These are phyloP conservation scores for Myiozetetes cayanensis DNA, from an alignment of 2,113 vertebrate genomes.

Conservation along the genomic window DNA sequence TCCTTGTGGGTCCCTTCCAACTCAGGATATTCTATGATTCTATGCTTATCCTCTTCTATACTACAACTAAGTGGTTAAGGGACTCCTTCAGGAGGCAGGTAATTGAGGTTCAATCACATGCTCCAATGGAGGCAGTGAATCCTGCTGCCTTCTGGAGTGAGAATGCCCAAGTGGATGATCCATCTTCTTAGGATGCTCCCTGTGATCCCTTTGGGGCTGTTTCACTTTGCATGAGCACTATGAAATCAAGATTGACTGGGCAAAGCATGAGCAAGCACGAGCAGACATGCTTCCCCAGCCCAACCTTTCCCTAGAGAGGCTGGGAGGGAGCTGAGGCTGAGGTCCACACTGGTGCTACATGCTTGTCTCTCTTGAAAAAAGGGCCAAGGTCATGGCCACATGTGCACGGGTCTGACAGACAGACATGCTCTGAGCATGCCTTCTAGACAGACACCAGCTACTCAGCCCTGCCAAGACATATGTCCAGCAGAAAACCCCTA, in stretches of 20 bases:
- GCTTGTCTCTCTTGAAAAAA: neutral
- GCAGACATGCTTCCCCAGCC: neutral
- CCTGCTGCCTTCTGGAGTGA: neutral
- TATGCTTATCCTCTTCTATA: neutral
- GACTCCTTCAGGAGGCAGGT: neutral
- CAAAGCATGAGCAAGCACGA: neutral
- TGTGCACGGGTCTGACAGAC: neutral
- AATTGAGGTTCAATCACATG: neutral
- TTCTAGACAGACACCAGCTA: neutral
- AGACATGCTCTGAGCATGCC: neutral
- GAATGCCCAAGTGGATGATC: neutral
- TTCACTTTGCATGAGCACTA: neutral
- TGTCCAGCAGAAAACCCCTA: neutral
- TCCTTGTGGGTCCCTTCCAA: neutral
- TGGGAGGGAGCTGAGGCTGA: fast-evolving
- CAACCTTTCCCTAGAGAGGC: neutral
- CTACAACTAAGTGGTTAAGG: neutral
- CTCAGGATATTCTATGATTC: neutral
- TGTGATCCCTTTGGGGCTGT: neutral
- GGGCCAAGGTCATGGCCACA: neutral
- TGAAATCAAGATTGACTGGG: neutral
- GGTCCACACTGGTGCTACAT: fast-evolving
- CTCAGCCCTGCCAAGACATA: neutral
- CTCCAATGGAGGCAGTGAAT: neutral
- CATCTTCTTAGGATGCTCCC: neutral